Base-by-base conservation (phyloP, 1,140 invertebrate genomes). In the Zaprionus camerounensis region DNA sequence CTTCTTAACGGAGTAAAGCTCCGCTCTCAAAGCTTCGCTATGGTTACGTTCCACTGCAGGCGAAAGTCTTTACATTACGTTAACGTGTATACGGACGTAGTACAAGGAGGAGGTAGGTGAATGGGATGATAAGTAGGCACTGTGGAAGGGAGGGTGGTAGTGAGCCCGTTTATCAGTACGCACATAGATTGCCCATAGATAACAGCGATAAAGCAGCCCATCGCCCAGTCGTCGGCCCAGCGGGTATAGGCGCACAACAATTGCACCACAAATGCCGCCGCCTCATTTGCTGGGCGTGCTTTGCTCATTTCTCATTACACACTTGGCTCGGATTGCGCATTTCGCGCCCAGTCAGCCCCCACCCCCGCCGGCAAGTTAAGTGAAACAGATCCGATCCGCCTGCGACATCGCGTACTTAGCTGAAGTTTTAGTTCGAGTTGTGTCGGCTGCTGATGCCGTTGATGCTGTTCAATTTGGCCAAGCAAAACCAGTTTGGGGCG, bases 231-330 rank as follows among this genome's bases (percentile, higher is more conserved):
- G 55, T 56, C 9, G 17, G 49, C 49, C 7, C 17, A 20, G 20
- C 5, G 3, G 53, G 53, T 56, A 26, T 56, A 31, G 22, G 24
- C 57, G 55, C 64, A 36, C 56, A 44, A 44, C 41, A 44, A 17
- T 34, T 46, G 31, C 58, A 41, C 20, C 24, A 24, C 34, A 59
- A 41, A 24, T 41, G 11, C 17, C n/a, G 41, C 38, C 15, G 15
- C 15, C 20, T 53, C 28, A 38, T n/a, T 36, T 17, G 46, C 61
- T 58, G 64, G 71, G 68, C 64, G 59, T 61, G 78, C 67, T 80
- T 83, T 34, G 31, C 31, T 83, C 83, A 83, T 83, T 83, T 71
- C 80, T 71, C 73, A 71, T 71, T 83, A 78, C 77, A 80, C 77
- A 38, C 41, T 7, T 17, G n/a, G 70, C 59, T 63, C 83, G 71